Conservation (phyloP, 2,797 vertebrate genomes). For the Catharus ustulatus region DNA sequence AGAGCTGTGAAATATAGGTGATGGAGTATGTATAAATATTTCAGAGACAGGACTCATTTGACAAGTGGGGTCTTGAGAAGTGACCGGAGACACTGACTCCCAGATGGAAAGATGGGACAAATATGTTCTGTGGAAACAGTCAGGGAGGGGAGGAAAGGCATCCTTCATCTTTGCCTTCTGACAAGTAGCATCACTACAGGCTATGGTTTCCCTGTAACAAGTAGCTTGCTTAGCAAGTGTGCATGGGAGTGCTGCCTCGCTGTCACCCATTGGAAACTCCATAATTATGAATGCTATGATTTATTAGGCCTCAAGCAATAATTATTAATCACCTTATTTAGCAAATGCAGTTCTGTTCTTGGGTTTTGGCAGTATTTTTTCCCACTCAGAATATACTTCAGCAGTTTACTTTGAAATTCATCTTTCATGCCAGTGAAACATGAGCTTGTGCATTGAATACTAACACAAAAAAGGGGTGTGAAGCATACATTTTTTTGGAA, state of each 20-base stretch:
- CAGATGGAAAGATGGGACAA: background rate
- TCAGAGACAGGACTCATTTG: conserved; percentile 23
- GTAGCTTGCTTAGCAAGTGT: background rate
- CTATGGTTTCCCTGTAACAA: background rate
- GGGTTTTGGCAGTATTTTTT: conserved; percentile 18
- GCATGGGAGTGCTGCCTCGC: background rate
- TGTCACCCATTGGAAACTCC: background rate
- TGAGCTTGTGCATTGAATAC: background rate
- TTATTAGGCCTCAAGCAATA: conserved; percentile 41
- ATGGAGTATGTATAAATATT: conserved; percentile 32
- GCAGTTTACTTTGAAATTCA: conserved; percentile 39
- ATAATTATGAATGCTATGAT: background rate
- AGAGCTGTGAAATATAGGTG: conserved; percentile 41
- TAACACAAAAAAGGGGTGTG: background rate
- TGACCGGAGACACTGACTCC: background rate
- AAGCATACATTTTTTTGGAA: background rate
- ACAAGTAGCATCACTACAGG: background rate
- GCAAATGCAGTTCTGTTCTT: conserved; percentile 16
- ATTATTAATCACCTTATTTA: conserved; percentile 59
- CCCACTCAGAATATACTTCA: conserved; percentile 1
- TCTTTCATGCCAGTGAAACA: conserved; percentile 32
- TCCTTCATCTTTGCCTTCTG: conserved; percentile 13
- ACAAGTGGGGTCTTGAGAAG: conserved; percentile 27
- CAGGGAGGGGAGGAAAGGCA: background rate
- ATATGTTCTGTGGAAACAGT: background rate